Percentiles rank a stretch among this genome's conserved stretches.
Evolutionary conservation across 2,797 vertebrate genomes (phyloP).

Genomic region (Ciconia nigra): DNA sequence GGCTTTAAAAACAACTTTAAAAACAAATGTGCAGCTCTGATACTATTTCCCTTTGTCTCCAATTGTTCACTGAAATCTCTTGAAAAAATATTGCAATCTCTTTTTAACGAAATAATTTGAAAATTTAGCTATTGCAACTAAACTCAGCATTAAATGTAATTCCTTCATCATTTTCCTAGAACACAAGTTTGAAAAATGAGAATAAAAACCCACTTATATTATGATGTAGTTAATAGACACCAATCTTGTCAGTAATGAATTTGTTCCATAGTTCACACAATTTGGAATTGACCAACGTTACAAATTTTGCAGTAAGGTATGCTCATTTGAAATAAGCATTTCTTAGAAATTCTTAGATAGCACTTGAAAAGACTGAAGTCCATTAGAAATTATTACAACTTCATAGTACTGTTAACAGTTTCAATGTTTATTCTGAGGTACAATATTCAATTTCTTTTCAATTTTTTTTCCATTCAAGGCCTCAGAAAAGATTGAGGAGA

Average conservation of each 20-base stretch:
- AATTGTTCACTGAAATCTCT: background rate
- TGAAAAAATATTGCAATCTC: background rate
- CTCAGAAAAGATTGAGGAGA: background rate
- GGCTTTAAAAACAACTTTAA: background rate
- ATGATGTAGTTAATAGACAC: background rate
- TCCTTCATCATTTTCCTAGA: background rate
- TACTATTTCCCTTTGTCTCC: background rate
- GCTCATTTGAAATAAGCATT: background rate
- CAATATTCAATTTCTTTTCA: background rate
- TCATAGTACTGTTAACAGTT: background rate
- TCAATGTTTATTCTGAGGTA: background rate
- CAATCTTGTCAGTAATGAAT: background rate
- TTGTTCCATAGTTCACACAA: background rate
- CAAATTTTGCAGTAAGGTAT: background rate
- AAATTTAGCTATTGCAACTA: background rate
- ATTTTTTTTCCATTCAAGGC: background rate
- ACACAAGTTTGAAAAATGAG: background rate
- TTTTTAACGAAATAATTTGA: background rate
- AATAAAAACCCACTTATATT: background rate
- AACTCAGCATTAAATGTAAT: background rate
- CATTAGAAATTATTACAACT: background rate
- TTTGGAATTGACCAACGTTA: background rate
- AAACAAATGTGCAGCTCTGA: background rate
- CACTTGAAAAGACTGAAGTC: background rate
- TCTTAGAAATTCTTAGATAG: background rate